Percentiles rank a stretch among this genome's conserved stretches.
phyloP scores from a whole-genome alignment of 2,113 vertebrate species.

The Peromyscus polionotus region DNA sequence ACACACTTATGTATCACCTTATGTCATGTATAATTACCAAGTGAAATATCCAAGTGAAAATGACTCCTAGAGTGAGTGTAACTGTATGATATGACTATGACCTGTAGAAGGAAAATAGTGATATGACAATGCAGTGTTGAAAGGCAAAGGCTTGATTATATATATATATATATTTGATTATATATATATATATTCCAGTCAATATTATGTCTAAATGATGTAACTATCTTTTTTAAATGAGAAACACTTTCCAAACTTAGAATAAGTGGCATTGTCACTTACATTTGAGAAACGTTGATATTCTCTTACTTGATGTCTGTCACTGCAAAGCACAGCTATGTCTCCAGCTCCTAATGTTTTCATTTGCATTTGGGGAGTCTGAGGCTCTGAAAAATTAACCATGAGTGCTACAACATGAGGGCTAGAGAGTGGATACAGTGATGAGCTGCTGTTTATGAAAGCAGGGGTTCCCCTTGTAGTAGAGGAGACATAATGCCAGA shows the following conservation, averaged over 20 bases:
- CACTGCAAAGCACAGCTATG: not conserved
- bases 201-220: no score
- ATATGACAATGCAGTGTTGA: no score
- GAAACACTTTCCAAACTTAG: not conserved
- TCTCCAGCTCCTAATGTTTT: not conserved
- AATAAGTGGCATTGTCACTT: not conserved
- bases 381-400: not conserved
- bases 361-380: not conserved
- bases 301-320: not conserved
- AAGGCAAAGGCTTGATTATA: no score
- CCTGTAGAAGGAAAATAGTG: no score
- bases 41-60: no score
- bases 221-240: not conserved
- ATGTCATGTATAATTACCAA: not conserved
- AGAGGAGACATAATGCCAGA: not conserved
- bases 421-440: no score
- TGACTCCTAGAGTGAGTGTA: not conserved
- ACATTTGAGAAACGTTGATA: not conserved
- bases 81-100: no score
- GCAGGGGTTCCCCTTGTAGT: not conserved
- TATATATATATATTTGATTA: no score
- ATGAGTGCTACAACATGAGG: not conserved
- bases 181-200: not conserved
- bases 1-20: no score
- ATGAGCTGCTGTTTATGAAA: not conserved